Evolutionary conservation across 2,797 vertebrate species (phyloP).

Genomic region (Austrolebias charrua): DNA sequence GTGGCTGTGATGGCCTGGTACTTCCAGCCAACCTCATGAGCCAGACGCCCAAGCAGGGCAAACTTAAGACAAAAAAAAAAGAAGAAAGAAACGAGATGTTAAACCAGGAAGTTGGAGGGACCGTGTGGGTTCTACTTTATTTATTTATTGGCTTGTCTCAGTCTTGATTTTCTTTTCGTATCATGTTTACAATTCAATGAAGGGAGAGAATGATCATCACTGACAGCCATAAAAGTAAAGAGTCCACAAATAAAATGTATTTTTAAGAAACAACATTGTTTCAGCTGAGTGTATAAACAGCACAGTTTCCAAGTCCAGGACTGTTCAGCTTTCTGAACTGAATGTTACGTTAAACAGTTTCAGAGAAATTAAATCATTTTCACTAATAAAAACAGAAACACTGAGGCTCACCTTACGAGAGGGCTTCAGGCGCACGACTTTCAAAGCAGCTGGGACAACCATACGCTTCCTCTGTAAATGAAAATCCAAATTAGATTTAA

Average conservation of each 20-base stretch:
- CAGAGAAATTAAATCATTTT: too few relatives aligned
- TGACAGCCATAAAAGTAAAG: not conserved
- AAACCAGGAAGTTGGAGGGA: not conserved
- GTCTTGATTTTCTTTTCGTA: not conserved
- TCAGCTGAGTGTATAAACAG: too few relatives aligned
- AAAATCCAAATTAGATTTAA: constrained; percentile 41
- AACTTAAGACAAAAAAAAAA: constrained; percentile 79
- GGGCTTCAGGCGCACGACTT: constrained; percentile 93
- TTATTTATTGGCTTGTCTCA: not conserved
- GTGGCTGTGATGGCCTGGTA: constrained; percentile 93
- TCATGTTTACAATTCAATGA: not conserved
- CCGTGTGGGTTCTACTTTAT: too few relatives aligned
- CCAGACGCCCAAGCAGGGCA: constrained; percentile 89
- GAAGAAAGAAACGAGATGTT: not conserved
- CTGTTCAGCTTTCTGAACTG: too few relatives aligned
- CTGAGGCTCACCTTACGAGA: constrained; percentile 84
- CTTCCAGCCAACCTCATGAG: constrained; percentile 96
- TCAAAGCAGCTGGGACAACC: constrained; percentile 93
- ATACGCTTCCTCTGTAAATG: constrained; percentile 88
- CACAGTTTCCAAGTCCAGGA: too few relatives aligned
- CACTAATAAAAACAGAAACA: not conserved
- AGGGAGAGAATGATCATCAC: not conserved
- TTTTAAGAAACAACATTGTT: too few relatives aligned
- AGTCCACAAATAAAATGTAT: not conserved
- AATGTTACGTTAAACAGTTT: too few relatives aligned